These are phyloP conservation scores for Nerophis lumbriciformis DNA, from an alignment of 2,113 vertebrate species.

Conservation along the genomic window DNA sequence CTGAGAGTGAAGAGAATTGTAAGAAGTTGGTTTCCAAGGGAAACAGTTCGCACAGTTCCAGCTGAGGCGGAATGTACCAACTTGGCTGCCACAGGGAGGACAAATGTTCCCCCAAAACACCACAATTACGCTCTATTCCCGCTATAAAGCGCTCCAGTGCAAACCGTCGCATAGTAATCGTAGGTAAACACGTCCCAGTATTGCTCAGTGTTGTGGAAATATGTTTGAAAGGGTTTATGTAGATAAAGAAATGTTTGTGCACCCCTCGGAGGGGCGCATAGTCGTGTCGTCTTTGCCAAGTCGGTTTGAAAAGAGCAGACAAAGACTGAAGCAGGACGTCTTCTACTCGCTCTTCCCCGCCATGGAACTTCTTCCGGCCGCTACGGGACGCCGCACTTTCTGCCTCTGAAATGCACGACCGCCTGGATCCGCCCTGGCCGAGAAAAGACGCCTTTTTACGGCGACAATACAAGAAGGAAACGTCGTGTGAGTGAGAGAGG, in stretches of 20 bases:
- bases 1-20: conserved; percentile 83
- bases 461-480: conserved; percentile 62
- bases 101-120: background rate
- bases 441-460: conserved; percentile 64
- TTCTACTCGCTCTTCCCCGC: conserved; percentile 51
- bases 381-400: conserved; percentile 47
- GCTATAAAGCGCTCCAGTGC: background rate
- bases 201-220: background rate
- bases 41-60: conserved; percentile 83
- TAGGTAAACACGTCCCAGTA: rapidly evolving
- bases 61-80: conserved; percentile 76
- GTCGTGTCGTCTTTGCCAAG: conserved; percentile 74
- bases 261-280: conserved; percentile 50
- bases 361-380: conserved; percentile 46
- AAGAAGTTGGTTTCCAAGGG: conserved; percentile 86
- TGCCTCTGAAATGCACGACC: conserved; percentile 72
- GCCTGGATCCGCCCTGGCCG: conserved; percentile 71
- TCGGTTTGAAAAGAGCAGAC: conserved; percentile 85
- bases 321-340: conserved; percentile 80
- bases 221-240: background rate
- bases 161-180: rapidly evolving
- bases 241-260: background rate
- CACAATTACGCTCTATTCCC: rapidly evolving
- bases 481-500: conserved; percentile 67
- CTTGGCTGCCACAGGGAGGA: conserved; percentile 42